Conservation (phyloP, 1,140 invertebrate species). For the Charaxes varanes region DNA sequence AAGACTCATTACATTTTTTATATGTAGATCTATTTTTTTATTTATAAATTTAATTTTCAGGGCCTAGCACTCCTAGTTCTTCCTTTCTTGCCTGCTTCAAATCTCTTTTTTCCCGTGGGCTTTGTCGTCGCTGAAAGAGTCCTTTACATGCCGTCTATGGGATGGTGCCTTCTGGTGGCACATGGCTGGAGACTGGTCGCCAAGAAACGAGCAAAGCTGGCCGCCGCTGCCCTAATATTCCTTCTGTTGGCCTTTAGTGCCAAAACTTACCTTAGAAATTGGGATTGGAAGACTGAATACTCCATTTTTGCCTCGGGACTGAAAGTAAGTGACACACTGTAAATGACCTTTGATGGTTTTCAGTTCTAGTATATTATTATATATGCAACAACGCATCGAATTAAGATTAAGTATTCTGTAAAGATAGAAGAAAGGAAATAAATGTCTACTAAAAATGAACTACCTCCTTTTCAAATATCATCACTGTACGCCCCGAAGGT, state of each 20-base stretch:
- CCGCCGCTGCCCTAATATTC: constrained; percentile 77
- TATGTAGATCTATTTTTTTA: no score
- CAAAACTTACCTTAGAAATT: constrained; percentile 91
- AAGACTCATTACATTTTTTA: no score
- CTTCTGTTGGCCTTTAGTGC: constrained; percentile 81
- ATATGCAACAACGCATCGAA: no score
- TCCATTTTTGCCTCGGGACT: constrained; percentile 94
- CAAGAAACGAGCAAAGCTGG: constrained; percentile 75
- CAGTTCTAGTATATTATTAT: no score
- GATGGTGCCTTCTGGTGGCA: constrained; percentile 94
- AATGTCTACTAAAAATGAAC: no score
- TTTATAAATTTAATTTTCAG: constrained; percentile 77
- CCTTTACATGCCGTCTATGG: constrained; percentile 98
- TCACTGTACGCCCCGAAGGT: no score
- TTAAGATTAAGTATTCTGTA: no score
- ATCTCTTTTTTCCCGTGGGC: constrained; percentile 97
- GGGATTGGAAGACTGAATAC: constrained; percentile 95
- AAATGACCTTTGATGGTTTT: no score
- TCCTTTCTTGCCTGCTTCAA: constrained; percentile 96
- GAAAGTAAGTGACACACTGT: constrained; percentile 74
- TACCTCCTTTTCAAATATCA: no score
- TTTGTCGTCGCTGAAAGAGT: constrained; percentile 98
- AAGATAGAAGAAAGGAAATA: no score
- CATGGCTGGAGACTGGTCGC: constrained; percentile 80
- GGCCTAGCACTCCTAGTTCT: constrained; percentile 88